These are phyloP conservation scores for Boulengeromyrus knoepffleri DNA, from an alignment of 2,113 vertebrate species.

Conservation along the genomic window DNA sequence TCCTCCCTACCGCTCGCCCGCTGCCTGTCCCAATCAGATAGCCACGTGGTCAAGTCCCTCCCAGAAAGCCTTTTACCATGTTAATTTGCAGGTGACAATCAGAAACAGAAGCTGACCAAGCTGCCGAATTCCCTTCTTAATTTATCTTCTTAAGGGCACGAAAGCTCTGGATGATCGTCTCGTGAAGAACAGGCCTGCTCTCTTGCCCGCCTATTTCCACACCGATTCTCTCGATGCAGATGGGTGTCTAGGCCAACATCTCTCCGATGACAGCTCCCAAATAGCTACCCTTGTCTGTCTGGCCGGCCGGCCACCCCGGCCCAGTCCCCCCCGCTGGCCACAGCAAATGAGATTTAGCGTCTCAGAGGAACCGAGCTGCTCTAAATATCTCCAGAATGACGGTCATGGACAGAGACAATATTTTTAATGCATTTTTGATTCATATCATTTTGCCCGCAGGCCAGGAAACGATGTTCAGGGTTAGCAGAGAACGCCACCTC, in stretches of 20 bases:
- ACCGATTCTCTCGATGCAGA: slow-evolving; percentile 1
- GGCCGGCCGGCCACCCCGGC: background rate
- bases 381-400: slow-evolving; percentile 10
- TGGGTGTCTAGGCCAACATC: background rate
- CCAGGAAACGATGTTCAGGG: background rate
- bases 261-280: slow-evolving; percentile 5
- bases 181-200: background rate
- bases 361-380: background rate
- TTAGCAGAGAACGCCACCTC: background rate
- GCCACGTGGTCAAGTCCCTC: slow-evolving; percentile 6
- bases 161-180: background rate
- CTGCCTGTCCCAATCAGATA: slow-evolving; percentile 17
- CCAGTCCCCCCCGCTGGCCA: background rate
- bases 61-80: slow-evolving; percentile 8
- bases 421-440: slow-evolving; percentile 19
- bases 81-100: slow-evolving; percentile 11
- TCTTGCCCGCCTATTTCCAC: background rate
- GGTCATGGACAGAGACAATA: slow-evolving; percentile 9
- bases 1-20: background rate
- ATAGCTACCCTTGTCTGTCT: background rate
- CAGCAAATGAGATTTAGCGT: slow-evolving; percentile 15
- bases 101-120: background rate
- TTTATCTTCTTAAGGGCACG: background rate
- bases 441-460: background rate
- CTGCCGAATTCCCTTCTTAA: background rate